Evolutionary conservation across 2,888 invertebrate species (phyloP), one percentile per base, ranked within the genome.

Genomic region (Tribolium freemani): DNA sequence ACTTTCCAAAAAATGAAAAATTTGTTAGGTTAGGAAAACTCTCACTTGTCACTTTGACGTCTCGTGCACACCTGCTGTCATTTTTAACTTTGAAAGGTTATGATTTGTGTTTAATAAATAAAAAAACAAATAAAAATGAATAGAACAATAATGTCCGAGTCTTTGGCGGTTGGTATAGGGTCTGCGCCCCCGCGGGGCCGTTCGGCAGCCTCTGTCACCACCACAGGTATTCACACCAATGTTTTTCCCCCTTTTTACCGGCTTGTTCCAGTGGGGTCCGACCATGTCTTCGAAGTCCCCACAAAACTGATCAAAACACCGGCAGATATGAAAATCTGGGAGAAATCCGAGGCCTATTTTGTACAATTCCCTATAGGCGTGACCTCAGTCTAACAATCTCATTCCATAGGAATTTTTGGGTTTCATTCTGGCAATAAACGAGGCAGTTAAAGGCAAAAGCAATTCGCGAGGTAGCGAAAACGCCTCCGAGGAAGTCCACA

Each of bases 381-480:
- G 16, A 54, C n/a, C 8, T 16, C n/a, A 53, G 20, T 11, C 3
- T 10, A 26, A n/a, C 10, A 61, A 20, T 48, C 5, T n/a, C 9
- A 1, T 46, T 70, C 85, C 84, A 71, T 83, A 92, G 90, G 96
- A 96, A 87, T 92, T 95, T 79, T 88, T 96, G 60, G 96, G 96
- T 0, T 97, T 97, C 84, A 91, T 98, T 78, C 90, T 93, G 77
- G 93, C 94, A 1, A 89, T 98, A 77, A 97, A 96, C 87, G 92
- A 95, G 81, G 93, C 96, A 5, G 91, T 97, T 8, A 93, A 93
- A 86, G 93, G 94, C 8, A 94, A 94, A 84, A 90, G 93, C 71
- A 87, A 93, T 4, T 90, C 91, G 26, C 71, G 81, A 54, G 82
- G 80, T 5, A 78, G 77, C 71, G 88, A 89, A 21, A 88, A 91